Percentiles rank a stretch among this genome's conserved stretches.
Conservation (phyloP, 2,113 vertebrate genomes). For the Tragelaphus scriptus region DNA sequence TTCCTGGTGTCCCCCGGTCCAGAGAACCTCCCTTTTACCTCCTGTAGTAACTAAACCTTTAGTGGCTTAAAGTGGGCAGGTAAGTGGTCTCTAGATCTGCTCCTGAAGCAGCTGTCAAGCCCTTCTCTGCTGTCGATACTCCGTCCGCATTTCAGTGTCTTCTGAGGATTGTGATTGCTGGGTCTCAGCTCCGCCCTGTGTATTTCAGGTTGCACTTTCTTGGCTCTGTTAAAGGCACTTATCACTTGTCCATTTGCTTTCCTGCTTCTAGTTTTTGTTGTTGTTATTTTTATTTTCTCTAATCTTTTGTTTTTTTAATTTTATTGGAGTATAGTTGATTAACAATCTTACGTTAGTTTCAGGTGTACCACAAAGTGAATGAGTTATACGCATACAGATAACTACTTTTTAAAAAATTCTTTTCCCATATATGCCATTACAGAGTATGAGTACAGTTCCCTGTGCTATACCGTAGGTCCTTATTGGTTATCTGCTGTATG, state of each 20-base stretch:
- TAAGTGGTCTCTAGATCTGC: background rate
- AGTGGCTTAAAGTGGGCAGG: background rate
- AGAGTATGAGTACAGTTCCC: background rate
- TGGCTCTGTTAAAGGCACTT: background rate
- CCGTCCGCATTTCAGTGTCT: background rate
- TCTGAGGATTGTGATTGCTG: background rate
- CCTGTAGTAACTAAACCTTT: background rate
- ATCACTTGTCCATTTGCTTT: background rate
- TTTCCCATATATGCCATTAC: background rate
- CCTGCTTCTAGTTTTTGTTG: background rate
- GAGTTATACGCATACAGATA: background rate
- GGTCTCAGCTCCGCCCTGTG: background rate
- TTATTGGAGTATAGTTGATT: background rate
- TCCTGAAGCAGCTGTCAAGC: background rate
- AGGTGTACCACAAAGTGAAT: background rate
- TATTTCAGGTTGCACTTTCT: background rate
- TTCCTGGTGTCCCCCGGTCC: background rate
- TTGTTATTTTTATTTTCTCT: background rate
- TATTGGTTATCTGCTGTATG: background rate
- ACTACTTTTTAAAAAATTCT: background rate
- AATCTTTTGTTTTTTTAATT: background rate
- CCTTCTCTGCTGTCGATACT: background rate
- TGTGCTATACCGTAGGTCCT: background rate
- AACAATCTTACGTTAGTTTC: background rate
- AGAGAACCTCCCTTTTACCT: background rate